phyloP scores from a whole-genome alignment of 92 coral and sea anemone species.

The Siderastrea radians region DNA sequence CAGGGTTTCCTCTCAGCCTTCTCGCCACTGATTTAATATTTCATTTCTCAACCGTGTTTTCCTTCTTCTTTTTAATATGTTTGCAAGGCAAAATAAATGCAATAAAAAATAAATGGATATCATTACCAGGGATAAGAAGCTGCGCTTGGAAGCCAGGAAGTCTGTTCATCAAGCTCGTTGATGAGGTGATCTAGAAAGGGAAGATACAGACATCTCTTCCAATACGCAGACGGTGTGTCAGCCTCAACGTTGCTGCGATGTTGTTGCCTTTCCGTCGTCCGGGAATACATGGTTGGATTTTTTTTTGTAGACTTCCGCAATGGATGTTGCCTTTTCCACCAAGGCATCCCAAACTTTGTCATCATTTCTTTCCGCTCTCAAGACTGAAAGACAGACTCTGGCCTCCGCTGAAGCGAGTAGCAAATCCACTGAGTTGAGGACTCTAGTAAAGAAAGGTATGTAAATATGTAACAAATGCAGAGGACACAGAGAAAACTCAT shows the following conservation, averaged over 20 bases:
- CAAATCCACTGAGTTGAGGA: neutral
- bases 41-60: too few relatives aligned
- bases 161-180: constrained; percentile 7
- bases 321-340: neutral
- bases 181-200: constrained; percentile 20
- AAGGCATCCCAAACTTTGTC: constrained; percentile 9
- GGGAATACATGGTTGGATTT: neutral
- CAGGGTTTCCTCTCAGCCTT: too few relatives aligned
- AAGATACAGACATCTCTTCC: constrained; percentile 22
- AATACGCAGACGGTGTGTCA: constrained; percentile 7
- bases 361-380: constrained; percentile 11
- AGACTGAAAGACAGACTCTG: constrained; percentile 9
- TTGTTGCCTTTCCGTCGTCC: neutral
- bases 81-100: neutral
- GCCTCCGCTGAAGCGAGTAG: constrained; percentile 4
- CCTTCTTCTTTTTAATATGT: neutral
- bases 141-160: constrained; percentile 37
- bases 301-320: constrained; percentile 9
- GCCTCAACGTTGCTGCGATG: constrained; percentile 15
- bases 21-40: too few relatives aligned
- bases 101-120: neutral
- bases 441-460: too few relatives aligned
- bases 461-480: too few relatives aligned
- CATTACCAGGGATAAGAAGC: constrained; percentile 33
- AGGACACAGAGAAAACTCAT: too few relatives aligned